Conservation (phyloP, 2,888 invertebrate species). For the Mesoligia furuncula region DNA sequence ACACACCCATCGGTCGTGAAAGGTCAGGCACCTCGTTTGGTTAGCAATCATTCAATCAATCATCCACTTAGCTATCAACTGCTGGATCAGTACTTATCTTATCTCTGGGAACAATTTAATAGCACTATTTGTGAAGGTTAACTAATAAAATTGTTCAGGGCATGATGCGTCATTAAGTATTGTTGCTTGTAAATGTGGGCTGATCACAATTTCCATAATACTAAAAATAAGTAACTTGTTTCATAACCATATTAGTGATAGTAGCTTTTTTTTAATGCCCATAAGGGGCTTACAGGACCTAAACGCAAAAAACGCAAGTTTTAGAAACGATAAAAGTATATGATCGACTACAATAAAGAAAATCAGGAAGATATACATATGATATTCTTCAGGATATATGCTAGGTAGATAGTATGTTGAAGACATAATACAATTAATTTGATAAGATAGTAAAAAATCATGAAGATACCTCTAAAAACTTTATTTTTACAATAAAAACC, state of each 20-base stretch:
- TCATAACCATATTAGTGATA: neutral
- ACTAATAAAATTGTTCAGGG: neutral
- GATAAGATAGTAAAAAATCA: too few species aligned
- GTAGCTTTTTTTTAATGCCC: neutral
- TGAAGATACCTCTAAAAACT: too few species aligned
- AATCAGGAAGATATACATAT: too few species aligned
- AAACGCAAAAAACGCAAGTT: too few species aligned
- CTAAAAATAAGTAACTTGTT: neutral
- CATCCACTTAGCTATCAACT: slow-evolving; percentile 48
- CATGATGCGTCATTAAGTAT: neutral
- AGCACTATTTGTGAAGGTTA: neutral
- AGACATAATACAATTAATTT: too few species aligned
- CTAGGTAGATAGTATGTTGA: too few species aligned
- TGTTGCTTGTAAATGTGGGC: neutral
- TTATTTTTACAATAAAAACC: too few species aligned
- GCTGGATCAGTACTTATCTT: slow-evolving; percentile 32
- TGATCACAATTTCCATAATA: neutral
- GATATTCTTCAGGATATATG: too few species aligned
- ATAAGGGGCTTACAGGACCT: too few species aligned
- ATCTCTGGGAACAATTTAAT: slow-evolving; percentile 31
- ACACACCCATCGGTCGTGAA: slow-evolving; percentile 33
- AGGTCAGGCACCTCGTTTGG: slow-evolving; percentile 46
- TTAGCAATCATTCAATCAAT: slow-evolving; percentile 57
- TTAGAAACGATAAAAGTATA: too few species aligned
- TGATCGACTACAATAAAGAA: too few species aligned